Evolutionary conservation across 2,113 vertebrate species (phyloP), one percentile per base, ranked within the genome.

Genomic region (Paraplagusia blochii): DNA sequence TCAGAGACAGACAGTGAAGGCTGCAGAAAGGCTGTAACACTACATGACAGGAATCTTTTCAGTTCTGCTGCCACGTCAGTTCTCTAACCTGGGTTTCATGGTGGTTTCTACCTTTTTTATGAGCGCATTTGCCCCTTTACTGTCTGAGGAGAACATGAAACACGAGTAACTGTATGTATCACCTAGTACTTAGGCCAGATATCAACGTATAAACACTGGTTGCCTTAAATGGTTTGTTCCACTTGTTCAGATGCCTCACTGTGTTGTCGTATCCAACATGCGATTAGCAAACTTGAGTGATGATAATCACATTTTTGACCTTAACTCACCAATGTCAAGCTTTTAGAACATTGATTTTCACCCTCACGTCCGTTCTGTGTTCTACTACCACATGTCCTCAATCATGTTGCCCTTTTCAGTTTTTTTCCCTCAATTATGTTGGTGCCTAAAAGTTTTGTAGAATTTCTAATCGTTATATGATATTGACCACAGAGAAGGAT

Each of bases 201-300:
- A 52, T 74, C 22, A 42, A 40, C 77, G 58, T 38, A 19, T 13
- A 70, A 47, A 65, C 78, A 67, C 67, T 39, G 7, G 60, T 53
- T 77, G 83, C 81, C 80, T 83, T 86, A 78, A 66, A 55, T 53
- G 15, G n/a, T 55, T 45, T 40, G 52, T 72, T 58, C 55, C 45
- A 33, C 63, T 52, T 42, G 54, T 63, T 14, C 22, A 52, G 35
- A 64, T 53, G 63, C 46, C n/a, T 76, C 45, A n/a, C 9, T 38
- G 46, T 40, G 17, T 8, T 50, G 63, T 11, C 52, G n/a, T 9
- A 16, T 19, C 15, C 17, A 34, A 47, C 53, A 35, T 22, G 13
- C 54, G 38, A 77, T 56, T n/a, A 52, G 12, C 34, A 56, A 13
- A 9, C 19, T 29, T 47, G 49, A 58, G 47, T 49, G 17, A 15